Evolutionary conservation across 2,113 vertebrate genomes (phyloP).

Genomic region (Panthera uncia): DNA sequence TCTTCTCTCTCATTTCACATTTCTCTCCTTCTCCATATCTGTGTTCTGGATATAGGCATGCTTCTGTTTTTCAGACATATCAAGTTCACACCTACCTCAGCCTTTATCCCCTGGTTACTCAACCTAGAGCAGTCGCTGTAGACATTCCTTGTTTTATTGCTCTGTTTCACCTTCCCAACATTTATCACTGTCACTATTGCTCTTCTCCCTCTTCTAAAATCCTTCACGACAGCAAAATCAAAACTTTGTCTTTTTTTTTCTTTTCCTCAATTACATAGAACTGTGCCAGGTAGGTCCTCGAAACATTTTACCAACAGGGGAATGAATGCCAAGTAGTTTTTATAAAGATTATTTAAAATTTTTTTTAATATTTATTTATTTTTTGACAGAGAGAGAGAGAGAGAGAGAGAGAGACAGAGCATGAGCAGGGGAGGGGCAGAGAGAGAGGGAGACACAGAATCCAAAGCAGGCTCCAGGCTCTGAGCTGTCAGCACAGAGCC

Average conservation of each 20-base stretch:
- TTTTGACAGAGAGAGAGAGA: no score
- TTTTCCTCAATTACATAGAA: neutral
- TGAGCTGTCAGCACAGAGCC: no score
- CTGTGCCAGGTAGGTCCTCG: neutral
- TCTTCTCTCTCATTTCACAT: neutral
- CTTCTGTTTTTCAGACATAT: neutral
- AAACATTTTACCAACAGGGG: neutral
- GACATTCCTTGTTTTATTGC: accelerated
- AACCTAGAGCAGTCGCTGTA: no score
- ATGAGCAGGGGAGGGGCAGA: no score
- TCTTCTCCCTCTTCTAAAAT: neutral
- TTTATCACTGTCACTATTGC: neutral
- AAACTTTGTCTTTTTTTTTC: neutral
- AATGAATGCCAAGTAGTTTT: neutral
- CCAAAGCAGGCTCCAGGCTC: no score
- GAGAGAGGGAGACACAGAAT: no score
- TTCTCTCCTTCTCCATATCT: neutral
- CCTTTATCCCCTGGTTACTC: neutral
- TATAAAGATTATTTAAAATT: neutral
- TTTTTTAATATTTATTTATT: no score
- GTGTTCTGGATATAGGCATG: no score
- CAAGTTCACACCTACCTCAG: neutral
- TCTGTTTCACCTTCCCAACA: neutral
- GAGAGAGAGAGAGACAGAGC: no score
- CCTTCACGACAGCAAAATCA: neutral